Evolutionary conservation across 1,140 invertebrate species (phyloP), one percentile per base, ranked within the genome.

Genomic region (Streblospio benedicti): DNA sequence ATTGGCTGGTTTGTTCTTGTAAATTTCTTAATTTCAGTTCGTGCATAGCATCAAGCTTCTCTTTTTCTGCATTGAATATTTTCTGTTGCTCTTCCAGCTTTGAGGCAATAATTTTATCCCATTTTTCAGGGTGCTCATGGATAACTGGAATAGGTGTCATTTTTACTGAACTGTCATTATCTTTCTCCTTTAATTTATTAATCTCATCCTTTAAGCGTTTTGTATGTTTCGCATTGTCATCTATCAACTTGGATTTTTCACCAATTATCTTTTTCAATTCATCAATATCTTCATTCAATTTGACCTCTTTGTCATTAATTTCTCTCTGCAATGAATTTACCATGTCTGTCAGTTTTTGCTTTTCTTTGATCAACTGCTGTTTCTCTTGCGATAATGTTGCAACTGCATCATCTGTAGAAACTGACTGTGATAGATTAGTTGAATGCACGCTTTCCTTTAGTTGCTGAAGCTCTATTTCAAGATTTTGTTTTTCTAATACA

Each of bases 221-320:
- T n/a, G 20, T 28, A 14, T 45, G 57, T 44, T 44, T 30, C 2
- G 38, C 44, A 27, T 62, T 62, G 28, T 62, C 60, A 9, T 62
- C 60, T 33, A 62, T 57, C 9, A 62, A 28, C 27, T 62, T 62
- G 12, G 43, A 25, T 49, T 62, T 62, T 47, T 62, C 60, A 31
- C 20, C 43, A 30, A 62, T 51, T 27, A 51, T 57, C 45, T 62
- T 62, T 33, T 62, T 43, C 0, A 62, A 45, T 33, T 62, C 60
- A 9, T 62, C 60, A 6, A 28, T 27, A 38, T 57, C 55, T 9
- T 30, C 44, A 25, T 51, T 62, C 41, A 32, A 47, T 49, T 50
- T 5, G 20, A 51, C 57, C 23, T 28, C 27, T 30, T n/a, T 43
- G 2, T 49, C 54, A 2, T 43, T 45, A 28, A 57, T 23, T 32